Evolutionary conservation across 2,797 vertebrate species (phyloP).

Genomic region (Sitta carolinensis): DNA sequence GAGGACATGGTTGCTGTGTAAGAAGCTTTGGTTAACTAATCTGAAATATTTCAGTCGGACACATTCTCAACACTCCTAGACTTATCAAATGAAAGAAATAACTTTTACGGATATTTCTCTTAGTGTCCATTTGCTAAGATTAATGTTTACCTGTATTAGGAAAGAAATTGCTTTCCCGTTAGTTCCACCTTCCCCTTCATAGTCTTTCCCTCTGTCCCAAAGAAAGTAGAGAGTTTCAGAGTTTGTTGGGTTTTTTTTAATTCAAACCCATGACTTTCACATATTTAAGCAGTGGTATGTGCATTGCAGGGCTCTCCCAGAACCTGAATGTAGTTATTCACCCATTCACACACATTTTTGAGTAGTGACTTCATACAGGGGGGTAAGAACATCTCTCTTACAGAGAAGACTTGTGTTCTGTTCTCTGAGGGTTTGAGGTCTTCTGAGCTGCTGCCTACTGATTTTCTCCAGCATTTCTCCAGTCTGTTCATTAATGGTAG

Average conservation of each 20-base stretch:
- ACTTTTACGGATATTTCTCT: not conserved
- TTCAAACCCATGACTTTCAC: not conserved
- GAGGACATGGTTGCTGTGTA: not conserved
- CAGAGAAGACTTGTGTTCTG: not conserved
- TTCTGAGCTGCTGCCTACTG: not conserved
- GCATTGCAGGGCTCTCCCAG: not conserved
- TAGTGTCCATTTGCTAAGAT: not conserved
- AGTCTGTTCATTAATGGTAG: not conserved
- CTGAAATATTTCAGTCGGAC: not conserved
- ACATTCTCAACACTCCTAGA: not conserved
- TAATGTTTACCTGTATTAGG: not conserved
- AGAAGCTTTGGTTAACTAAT: slow-evolving; percentile 5
- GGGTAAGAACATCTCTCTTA: not conserved
- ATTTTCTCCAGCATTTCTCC: not conserved
- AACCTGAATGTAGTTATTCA: not conserved
- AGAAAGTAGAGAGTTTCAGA: not conserved
- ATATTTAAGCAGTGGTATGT: not conserved
- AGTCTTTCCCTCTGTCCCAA: not conserved
- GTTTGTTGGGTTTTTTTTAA: not conserved
- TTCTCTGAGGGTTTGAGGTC: not conserved
- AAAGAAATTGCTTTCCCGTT: not conserved
- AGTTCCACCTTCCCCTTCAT: not conserved
- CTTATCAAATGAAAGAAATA: slow-evolving; percentile 16
- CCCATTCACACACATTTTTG: not conserved
- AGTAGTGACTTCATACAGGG: not conserved